These are phyloP conservation scores for Nephrocerus scutellatus DNA, from an alignment of 2,888 invertebrate genomes.

Conservation along the genomic window DNA sequence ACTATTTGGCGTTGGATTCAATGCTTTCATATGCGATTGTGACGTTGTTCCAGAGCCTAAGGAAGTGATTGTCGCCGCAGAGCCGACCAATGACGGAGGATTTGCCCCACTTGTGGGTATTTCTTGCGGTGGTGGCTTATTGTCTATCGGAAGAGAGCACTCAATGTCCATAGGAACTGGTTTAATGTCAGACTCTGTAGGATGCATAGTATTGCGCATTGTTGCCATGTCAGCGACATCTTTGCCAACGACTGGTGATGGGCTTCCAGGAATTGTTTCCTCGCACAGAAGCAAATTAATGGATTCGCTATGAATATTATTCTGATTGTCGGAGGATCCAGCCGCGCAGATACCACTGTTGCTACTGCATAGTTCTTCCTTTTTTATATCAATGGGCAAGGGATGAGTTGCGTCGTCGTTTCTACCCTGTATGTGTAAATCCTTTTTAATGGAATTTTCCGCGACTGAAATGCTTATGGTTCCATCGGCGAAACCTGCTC, in stretches of 20 bases:
- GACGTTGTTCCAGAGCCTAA: background rate
- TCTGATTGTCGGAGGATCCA: conserved; percentile 34
- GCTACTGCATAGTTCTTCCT: conserved; percentile 19
- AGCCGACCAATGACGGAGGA: conserved; percentile 16
- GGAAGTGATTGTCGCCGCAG: conserved; percentile 7
- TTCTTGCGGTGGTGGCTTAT: conserved; percentile 15
- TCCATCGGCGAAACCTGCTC: conserved; percentile 13
- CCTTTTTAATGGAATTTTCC: too few relatives aligned
- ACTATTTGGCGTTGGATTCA: conserved; percentile 35
- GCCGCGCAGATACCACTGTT: conserved; percentile 22
- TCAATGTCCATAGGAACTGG: conserved; percentile 36
- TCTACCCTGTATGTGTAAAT: background rate
- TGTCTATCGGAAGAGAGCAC: conserved; percentile 19
- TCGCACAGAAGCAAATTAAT: conserved; percentile 74
- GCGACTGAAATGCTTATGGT: too few relatives aligned
- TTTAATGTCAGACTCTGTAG: conserved; percentile 42
- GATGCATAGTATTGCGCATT: conserved; percentile 24
- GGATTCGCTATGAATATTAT: conserved; percentile 53
- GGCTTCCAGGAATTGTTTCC: conserved; percentile 86
- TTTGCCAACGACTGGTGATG: conserved; percentile 54
- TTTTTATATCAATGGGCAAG: conserved; percentile 16
- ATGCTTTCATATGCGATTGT: conserved; percentile 15
- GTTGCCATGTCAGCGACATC: conserved; percentile 1
- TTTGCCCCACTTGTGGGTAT: background rate
- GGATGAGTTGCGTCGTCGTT: background rate